A percentile compares a stretch with the other conserved stretches of the same genome.
Evolutionary conservation across 2,797 vertebrate species (phyloP).

Genomic region (Tachyglossus aculeatus): DNA sequence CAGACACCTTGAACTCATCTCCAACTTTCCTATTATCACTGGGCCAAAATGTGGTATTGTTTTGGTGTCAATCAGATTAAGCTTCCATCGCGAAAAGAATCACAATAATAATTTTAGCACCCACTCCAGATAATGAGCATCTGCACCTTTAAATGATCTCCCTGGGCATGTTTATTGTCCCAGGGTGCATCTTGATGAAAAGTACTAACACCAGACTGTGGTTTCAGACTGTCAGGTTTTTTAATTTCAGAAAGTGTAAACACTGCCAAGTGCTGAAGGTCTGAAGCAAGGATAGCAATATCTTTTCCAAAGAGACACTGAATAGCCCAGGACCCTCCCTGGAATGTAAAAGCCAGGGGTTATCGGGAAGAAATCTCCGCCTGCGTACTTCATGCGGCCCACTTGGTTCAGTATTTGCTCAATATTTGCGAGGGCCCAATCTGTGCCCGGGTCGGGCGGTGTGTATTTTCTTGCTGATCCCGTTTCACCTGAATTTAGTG

Average conservation of each 20-base stretch:
- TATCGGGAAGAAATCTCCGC: slow-evolving; percentile 57
- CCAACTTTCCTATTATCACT: slow-evolving; percentile 48
- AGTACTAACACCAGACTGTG: slow-evolving; percentile 58
- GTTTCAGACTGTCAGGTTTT: slow-evolving; percentile 72
- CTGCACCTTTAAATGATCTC: slow-evolving; percentile 47
- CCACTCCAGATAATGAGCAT: slow-evolving; percentile 56
- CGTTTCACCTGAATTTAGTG: slow-evolving; percentile 75
- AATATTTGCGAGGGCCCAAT: slow-evolving; percentile 16
- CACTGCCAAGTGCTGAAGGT: slow-evolving; percentile 77
- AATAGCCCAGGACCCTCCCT: slow-evolving; percentile 63
- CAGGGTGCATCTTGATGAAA: slow-evolving; percentile 60
- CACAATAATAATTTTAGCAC: slow-evolving; percentile 38
- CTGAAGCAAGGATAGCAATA: slow-evolving; percentile 77
- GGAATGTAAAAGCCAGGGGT: slow-evolving; percentile 65
- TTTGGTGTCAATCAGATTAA: slow-evolving; percentile 62
- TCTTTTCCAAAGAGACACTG: slow-evolving; percentile 73
- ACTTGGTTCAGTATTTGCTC: slow-evolving; percentile 40
- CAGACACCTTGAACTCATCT: slow-evolving; percentile 53
- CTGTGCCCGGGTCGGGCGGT: slow-evolving; percentile 44
- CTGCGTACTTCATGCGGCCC: slow-evolving; percentile 53
- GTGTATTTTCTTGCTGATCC: slow-evolving; percentile 70
- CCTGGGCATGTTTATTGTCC: slow-evolving; percentile 60
- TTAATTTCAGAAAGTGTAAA: slow-evolving; percentile 77
- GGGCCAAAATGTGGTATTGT: slow-evolving; percentile 32
- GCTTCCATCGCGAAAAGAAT: slow-evolving; percentile 46